phyloP scores from a whole-genome alignment of 2,888 invertebrate species.

The Lithophane socia region DNA sequence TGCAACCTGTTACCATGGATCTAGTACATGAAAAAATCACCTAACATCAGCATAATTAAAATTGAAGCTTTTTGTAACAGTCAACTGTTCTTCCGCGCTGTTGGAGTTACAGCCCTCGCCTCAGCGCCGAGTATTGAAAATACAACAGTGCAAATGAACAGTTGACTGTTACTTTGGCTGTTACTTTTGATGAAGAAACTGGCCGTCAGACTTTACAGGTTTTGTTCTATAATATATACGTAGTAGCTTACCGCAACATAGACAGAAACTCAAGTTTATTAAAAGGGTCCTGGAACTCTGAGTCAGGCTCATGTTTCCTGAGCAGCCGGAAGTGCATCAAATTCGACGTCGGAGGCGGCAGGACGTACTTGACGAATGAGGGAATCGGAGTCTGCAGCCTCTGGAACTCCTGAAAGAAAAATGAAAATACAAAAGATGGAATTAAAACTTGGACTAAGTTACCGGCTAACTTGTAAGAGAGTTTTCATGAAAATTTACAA shows the following conservation, averaged over 20 bases:
- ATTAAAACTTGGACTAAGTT: background rate
- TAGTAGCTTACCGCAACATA: constrained; percentile 75
- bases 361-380: constrained; percentile 74
- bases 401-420: constrained; percentile 71
- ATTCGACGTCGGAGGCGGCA: constrained; percentile 73
- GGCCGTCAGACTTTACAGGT: background rate
- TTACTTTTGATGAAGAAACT: too few relatives aligned
- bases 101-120: too few relatives aligned
- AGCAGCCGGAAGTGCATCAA: constrained; percentile 76
- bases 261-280: constrained; percentile 79
- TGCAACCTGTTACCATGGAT: too few relatives aligned
- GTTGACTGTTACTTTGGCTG: too few relatives aligned
- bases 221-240: background rate
- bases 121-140: too few relatives aligned
- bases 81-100: too few relatives aligned
- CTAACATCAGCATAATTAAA: too few relatives aligned
- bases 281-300: constrained; percentile 80
- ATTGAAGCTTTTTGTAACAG: too few relatives aligned
- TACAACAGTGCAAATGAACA: too few relatives aligned
- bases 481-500: background rate
- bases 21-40: too few relatives aligned
- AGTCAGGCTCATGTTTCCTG: constrained; percentile 80
- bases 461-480: background rate
- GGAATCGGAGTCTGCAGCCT: constrained; percentile 67
- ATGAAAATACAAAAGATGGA: background rate